Evolutionary conservation across 2,113 vertebrate species (phyloP).

Genomic region (Nyctibius bracteatus): DNA sequence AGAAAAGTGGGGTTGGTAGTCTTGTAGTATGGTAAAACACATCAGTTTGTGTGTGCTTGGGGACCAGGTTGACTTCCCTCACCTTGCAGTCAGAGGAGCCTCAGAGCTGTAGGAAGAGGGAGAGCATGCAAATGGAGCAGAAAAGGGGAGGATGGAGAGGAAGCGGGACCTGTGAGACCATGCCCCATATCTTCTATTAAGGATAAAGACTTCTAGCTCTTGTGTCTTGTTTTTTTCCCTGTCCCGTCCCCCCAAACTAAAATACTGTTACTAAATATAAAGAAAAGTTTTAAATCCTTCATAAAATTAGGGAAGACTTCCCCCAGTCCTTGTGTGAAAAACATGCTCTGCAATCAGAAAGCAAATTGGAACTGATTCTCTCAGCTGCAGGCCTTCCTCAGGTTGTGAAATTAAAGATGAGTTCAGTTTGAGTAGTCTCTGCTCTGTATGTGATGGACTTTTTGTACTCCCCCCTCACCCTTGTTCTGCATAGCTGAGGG

Average conservation of each 20-base stretch:
- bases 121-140: not conserved
- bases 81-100: not conserved
- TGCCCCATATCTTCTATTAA: not conserved
- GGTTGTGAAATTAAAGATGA: not conserved
- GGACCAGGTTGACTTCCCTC: not conserved
- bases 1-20: not conserved
- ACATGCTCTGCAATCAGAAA: not conserved
- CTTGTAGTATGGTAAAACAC: not conserved
- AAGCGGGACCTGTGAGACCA: not conserved
- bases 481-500: not conserved
- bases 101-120: not conserved
- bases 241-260: not conserved
- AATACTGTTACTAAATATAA: not conserved
- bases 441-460: not conserved
- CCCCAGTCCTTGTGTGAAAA: not conserved
- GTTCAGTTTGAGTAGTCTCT: not conserved
- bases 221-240: not conserved
- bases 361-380: not conserved
- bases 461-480: not conserved
- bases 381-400: not conserved
- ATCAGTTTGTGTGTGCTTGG: fast-evolving
- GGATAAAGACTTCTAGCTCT: not conserved
- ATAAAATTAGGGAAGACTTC: not conserved
- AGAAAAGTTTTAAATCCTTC: not conserved
- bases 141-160: not conserved